phyloP scores from a whole-genome alignment of 2,888 invertebrate species.

The Notodromas monacha region DNA sequence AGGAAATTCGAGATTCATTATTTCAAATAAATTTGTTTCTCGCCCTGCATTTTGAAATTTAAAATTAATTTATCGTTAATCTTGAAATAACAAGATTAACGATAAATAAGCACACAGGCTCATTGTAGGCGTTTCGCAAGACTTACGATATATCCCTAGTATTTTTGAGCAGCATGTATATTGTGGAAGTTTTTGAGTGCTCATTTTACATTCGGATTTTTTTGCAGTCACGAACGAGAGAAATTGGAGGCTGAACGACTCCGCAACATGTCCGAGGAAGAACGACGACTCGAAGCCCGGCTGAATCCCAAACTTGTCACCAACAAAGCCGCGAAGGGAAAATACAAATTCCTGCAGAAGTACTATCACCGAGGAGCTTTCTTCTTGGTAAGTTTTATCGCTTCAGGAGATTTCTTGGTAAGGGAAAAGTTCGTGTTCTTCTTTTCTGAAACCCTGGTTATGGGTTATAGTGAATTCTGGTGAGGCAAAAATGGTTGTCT shows the following conservation, averaged over 20 bases:
- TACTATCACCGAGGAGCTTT: constrained; percentile 98
- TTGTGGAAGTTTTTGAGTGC: constrained; percentile 7
- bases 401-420: no score
- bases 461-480: no score
- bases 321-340: constrained; percentile 80
- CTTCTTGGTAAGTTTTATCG: constrained; percentile 34
- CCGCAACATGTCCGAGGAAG: constrained; percentile 81
- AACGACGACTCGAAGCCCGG: constrained; percentile 53
- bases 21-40: no score
- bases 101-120: background rate
- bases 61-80: no score
- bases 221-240: constrained; percentile 42
- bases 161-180: constrained; percentile 12
- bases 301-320: constrained; percentile 68
- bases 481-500: no score
- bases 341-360: constrained; percentile 97
- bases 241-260: constrained; percentile 55
- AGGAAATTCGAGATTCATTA: no score
- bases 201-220: no score
- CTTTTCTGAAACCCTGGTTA: no score
- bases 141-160: constrained; percentile 6
- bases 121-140: no score
- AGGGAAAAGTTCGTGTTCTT: no score
- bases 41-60: no score
- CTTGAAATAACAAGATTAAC: no score